These are phyloP conservation scores for Apostichopus leukothele DNA, from an alignment of 53 echinoderm and acorn worm genomes.

Conservation along the genomic window DNA sequence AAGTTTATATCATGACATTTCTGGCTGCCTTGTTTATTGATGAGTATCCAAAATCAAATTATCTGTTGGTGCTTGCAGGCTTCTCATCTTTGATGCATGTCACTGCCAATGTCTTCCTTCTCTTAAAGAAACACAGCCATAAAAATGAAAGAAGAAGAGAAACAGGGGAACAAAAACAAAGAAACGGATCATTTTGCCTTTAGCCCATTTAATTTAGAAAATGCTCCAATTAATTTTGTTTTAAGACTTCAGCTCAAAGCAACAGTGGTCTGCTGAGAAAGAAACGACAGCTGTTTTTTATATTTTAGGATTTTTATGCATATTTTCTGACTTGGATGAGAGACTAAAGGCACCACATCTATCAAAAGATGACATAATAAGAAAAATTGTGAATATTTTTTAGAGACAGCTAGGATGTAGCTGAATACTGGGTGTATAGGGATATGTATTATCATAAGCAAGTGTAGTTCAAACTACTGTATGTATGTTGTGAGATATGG, in stretches of 20 bases:
- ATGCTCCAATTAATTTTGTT: conserved; percentile 36
- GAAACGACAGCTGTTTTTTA: conserved; percentile 33
- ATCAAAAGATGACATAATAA: neutral
- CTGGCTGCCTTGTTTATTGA: neutral
- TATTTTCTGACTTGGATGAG: conserved; percentile 9
- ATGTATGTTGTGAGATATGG: too few species aligned
- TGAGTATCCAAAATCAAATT: conserved; percentile 18
- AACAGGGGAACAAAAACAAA: too few species aligned
- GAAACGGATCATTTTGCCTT: neutral
- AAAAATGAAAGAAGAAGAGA: too few species aligned
- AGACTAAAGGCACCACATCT: neutral
- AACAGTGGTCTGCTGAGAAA: neutral
- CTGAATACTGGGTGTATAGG: too few species aligned
- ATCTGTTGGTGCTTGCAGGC: neutral
- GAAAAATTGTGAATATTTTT: too few species aligned
- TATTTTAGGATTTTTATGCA: neutral
- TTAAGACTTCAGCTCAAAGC: neutral
- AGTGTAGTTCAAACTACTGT: too few species aligned
- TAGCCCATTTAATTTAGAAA: conserved; percentile 9
- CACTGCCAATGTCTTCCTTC: neutral
- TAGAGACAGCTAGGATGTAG: too few species aligned
- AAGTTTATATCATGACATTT: neutral
- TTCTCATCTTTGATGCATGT: conserved; percentile 24
- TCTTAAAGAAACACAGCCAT: neutral
- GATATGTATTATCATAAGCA: too few species aligned